Conservation (phyloP, 2,113 vertebrate species). For the Caranx melampygus region DNA sequence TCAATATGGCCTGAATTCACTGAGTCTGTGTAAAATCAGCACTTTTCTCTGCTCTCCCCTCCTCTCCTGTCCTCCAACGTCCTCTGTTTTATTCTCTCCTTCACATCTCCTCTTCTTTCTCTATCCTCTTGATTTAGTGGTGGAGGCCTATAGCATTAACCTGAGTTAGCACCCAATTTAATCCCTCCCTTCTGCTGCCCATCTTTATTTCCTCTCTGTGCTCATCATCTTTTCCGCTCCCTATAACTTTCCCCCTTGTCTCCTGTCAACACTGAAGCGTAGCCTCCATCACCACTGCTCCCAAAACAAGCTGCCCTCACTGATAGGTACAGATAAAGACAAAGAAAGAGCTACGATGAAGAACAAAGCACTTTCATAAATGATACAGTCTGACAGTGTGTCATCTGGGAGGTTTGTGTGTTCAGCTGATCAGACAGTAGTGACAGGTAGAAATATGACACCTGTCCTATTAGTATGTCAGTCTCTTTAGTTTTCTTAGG, state of each 20-base stretch:
- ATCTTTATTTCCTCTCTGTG: background rate
- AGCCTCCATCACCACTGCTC: background rate
- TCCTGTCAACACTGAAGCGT: background rate
- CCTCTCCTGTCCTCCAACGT: constrained; percentile 27
- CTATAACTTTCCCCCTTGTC: background rate
- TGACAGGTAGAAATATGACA: no score
- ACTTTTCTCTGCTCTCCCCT: constrained; percentile 28
- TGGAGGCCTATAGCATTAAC: constrained; percentile 37
- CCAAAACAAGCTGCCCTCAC: background rate
- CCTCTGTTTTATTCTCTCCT: constrained; percentile 35
- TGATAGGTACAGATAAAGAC: background rate
- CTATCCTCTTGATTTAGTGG: constrained; percentile 47
- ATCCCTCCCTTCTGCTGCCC: constrained; percentile 20
- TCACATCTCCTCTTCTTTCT: constrained; percentile 10
- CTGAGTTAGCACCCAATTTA: constrained; percentile 61
- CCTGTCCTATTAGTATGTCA: no score
- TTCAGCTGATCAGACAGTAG: background rate
- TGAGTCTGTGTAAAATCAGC: constrained; percentile 9
- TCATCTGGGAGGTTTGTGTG: background rate
- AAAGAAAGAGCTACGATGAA: background rate
- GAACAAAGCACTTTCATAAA: constrained; percentile 1
- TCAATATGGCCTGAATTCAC: constrained; percentile 25
- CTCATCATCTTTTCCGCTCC: background rate
- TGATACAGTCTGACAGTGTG: background rate
- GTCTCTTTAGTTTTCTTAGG: no score